These are phyloP conservation scores for Phymanthus crucifer DNA, from an alignment of 92 coral and sea anemone genomes.

Conservation along the genomic window DNA sequence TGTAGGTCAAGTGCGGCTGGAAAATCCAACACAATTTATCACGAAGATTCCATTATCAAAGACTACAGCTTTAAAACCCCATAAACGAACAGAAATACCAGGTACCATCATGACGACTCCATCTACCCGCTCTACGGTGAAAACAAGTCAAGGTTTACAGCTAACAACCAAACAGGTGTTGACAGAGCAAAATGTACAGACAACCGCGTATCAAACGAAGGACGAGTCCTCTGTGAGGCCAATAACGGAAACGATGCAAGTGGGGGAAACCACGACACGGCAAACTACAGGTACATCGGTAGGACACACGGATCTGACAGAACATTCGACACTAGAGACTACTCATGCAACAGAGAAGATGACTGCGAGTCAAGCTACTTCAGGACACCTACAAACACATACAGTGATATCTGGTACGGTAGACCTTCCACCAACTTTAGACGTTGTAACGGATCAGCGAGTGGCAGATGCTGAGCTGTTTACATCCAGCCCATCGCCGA, in stretches of 20 bases:
- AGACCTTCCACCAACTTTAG: neutral
- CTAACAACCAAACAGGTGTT: neutral
- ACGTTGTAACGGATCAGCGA: neutral
- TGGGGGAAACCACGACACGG: neutral
- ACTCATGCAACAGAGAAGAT: neutral
- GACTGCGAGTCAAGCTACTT: neutral
- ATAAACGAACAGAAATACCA: neutral
- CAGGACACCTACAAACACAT: neutral
- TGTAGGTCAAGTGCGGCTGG: too few species aligned
- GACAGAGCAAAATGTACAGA: too few species aligned
- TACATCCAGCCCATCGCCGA: neutral
- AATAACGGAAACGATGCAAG: neutral
- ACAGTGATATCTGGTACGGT: neutral
- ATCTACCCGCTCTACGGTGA: neutral
- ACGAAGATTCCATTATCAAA: too few species aligned
- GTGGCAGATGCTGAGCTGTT: neutral
- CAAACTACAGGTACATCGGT: neutral
- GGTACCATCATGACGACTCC: neutral
- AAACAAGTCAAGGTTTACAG: neutral
- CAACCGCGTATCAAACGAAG: too few species aligned
- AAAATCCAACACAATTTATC: too few species aligned
- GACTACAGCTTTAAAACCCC: too few species aligned
- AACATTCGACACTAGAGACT: neutral
- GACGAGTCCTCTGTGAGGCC: neutral
- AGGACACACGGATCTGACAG: neutral